Percentiles rank a stretch among this genome's conserved stretches.
phyloP scores from a whole-genome alignment of 2,888 invertebrate genomes.

The Steinernema hermaphroditum region DNA sequence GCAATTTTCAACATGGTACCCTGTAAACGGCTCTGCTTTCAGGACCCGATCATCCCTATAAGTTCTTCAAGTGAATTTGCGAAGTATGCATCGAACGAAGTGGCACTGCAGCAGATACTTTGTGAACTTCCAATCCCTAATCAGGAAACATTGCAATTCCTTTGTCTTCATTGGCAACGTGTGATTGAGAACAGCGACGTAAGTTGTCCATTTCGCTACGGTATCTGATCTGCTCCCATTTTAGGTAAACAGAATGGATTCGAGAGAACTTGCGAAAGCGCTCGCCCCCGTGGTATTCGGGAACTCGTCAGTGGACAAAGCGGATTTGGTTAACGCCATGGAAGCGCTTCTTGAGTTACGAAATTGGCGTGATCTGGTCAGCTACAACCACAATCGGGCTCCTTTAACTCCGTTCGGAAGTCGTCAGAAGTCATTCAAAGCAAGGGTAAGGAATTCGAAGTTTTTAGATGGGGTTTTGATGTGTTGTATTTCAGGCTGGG shows the following conservation, averaged over 20 bases:
- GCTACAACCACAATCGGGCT: background rate
- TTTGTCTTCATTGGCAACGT: conserved; percentile 83
- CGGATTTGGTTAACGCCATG: background rate
- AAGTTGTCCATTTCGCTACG: background rate
- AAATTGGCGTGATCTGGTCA: background rate
- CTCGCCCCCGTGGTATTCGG: background rate
- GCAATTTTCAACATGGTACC: no score
- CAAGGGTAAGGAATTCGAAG: no score
- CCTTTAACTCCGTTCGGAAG: no score
- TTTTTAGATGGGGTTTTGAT: no score
- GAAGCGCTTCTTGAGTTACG: background rate
- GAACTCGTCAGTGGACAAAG: background rate
- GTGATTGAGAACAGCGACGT: background rate
- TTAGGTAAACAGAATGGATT: background rate
- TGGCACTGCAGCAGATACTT: conserved; percentile 73
- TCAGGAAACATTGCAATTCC: conserved; percentile 86
- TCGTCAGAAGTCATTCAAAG: no score
- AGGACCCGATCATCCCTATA: conserved; percentile 82
- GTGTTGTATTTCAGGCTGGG: no score
- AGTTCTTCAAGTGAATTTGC: conserved; percentile 81
- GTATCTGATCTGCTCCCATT: background rate
- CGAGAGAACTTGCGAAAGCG: background rate
- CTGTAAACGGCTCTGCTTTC: no score
- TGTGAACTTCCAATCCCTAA: conserved; percentile 85
- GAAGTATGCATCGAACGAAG: conserved; percentile 69